phyloP scores from a whole-genome alignment of 2,888 invertebrate genomes.

The Drosophila lutescens region DNA sequence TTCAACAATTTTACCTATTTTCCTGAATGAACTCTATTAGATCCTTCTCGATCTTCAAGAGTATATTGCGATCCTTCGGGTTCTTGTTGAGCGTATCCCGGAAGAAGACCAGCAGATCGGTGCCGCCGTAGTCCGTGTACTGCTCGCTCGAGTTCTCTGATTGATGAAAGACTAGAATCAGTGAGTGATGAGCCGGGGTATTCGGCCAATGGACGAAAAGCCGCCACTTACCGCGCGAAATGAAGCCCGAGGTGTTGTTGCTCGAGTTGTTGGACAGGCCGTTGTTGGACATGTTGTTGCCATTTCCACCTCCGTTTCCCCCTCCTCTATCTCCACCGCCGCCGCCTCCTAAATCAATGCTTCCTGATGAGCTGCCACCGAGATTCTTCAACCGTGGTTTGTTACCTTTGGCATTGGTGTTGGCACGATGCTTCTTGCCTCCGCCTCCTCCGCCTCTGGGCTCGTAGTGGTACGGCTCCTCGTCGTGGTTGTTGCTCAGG shows the following conservation, averaged over 20 bases:
- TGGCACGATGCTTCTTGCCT: slow-evolving; percentile 83
- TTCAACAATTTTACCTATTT: slow-evolving; percentile 85
- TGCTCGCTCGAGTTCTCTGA: slow-evolving; percentile 91
- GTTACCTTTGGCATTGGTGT: slow-evolving; percentile 83
- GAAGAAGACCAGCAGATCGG: slow-evolving; percentile 94
- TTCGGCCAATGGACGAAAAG: slow-evolving; percentile 14
- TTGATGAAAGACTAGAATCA: slow-evolving; percentile 81
- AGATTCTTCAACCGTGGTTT: slow-evolving; percentile 84
- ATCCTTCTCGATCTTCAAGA: slow-evolving; percentile 95
- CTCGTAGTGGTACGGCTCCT: slow-evolving; percentile 81
- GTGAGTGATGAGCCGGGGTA: slow-evolving; percentile 51
- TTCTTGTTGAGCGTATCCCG: slow-evolving; percentile 96
- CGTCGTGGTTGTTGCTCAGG: slow-evolving; percentile 80
- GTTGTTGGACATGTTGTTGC: slow-evolving; percentile 80
- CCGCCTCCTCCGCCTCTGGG: slow-evolving; percentile 42
- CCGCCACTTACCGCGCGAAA: slow-evolving; percentile 85
- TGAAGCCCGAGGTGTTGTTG: slow-evolving; percentile 86
- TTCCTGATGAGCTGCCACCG: slow-evolving; percentile 81
- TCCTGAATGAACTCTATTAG: slow-evolving; percentile 93
- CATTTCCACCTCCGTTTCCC: slow-evolving; percentile 50
- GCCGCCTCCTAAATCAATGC: slow-evolving; percentile 82
- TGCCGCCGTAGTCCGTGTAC: slow-evolving; percentile 89
- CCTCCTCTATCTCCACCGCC: background rate
- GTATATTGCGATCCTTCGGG: slow-evolving; percentile 92
- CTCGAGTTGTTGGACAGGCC: slow-evolving; percentile 69